Evolutionary conservation across 2,888 invertebrate genomes (phyloP).

Genomic region (Nezara viridula): DNA sequence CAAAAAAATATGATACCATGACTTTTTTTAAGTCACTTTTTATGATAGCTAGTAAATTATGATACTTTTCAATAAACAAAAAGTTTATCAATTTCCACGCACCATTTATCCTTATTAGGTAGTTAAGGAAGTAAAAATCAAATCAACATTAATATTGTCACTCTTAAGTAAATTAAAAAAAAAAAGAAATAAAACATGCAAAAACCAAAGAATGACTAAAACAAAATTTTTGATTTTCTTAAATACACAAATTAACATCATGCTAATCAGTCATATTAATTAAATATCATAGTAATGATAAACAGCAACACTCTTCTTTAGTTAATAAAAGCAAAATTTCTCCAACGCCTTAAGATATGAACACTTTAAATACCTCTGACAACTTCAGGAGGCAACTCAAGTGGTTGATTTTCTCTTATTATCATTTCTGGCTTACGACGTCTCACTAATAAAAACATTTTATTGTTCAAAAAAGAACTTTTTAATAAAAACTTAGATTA

Average conservation of each 20-base stretch:
- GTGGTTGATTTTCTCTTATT: slow-evolving; percentile 91
- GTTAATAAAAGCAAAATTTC: slow-evolving; percentile 22
- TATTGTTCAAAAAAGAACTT: neutral
- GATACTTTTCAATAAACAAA: no score
- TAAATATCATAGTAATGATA: neutral
- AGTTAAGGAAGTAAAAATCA: neutral
- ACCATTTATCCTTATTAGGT: neutral
- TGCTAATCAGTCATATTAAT: slow-evolving; percentile 49
- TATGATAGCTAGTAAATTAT: no score
- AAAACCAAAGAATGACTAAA: neutral
- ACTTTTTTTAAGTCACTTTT: no score
- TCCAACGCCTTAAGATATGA: neutral
- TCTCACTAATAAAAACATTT: slow-evolving; percentile 70
- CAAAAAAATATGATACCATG: no score
- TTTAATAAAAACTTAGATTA: neutral
- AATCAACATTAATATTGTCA: neutral
- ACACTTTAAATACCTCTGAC: slow-evolving; percentile 79
- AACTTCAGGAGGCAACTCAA: slow-evolving; percentile 92
- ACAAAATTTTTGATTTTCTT: neutral
- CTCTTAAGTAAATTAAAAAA: neutral
- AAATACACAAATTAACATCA: neutral
- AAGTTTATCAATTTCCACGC: neutral
- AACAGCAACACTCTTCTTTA: neutral
- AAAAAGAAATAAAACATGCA: neutral
- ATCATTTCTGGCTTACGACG: slow-evolving; percentile 88